phyloP scores from a whole-genome alignment of 1,140 invertebrate species.

The Hyphantria cunea region DNA sequence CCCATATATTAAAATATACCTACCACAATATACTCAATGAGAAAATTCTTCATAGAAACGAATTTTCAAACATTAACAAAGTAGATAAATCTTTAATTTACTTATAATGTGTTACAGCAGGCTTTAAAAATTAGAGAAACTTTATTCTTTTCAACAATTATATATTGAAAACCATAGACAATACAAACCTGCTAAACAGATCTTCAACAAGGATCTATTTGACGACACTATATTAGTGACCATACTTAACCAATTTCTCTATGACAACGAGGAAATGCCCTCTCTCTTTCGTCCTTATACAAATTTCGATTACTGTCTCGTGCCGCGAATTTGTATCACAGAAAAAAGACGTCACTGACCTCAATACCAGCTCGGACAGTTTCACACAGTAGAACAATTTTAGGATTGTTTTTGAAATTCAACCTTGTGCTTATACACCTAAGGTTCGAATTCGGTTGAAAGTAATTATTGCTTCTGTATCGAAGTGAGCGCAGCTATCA shows the following conservation, averaged over 20 bases:
- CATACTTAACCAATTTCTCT: conserved; percentile 37
- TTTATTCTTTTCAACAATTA: no score
- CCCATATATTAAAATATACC: no score
- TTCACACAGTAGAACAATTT: background rate
- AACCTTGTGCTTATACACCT: background rate
- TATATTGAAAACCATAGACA: no score
- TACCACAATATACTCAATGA: no score
- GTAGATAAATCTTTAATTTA: no score
- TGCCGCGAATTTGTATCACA: conserved; percentile 56
- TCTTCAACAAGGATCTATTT: no score
- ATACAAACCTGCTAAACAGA: no score
- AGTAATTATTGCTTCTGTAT: conserved; percentile 10
- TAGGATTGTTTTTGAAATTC: background rate
- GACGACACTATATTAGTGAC: conserved; percentile 26
- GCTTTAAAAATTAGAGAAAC: no score
- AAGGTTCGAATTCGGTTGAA: conserved; percentile 2
- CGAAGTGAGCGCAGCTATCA: conserved; percentile 41
- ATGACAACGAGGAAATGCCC: conserved; percentile 10
- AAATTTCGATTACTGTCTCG: conserved; percentile 39
- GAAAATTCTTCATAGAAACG: no score
- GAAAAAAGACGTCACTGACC: conserved; percentile 77
- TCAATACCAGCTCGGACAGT: conserved; percentile 48
- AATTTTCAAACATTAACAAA: no score
- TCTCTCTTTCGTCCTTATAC: conserved; percentile 35
- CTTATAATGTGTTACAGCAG: no score